Conservation (phyloP, 1,140 invertebrate species). For the Aculops lycopersici region DNA sequence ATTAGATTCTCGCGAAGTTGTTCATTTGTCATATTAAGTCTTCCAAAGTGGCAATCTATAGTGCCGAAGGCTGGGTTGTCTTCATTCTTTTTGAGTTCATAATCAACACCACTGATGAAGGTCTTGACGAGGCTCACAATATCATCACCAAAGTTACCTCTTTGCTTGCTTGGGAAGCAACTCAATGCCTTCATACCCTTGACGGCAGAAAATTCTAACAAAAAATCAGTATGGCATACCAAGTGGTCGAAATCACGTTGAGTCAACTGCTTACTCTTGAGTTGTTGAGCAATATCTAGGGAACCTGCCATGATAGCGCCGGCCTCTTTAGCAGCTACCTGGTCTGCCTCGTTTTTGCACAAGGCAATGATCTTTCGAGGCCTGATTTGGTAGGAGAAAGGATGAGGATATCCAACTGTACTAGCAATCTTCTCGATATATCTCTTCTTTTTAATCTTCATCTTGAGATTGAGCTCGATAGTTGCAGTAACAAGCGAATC, state of each 20-base stretch:
- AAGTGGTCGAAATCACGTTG: constrained; percentile 34
- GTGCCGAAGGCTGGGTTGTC: constrained; percentile 30
- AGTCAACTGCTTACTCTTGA: constrained; percentile 27
- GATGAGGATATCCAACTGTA: constrained; percentile 8
- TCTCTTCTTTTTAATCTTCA: constrained; percentile 17
- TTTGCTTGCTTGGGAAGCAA: constrained; percentile 28
- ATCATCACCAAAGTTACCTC: constrained; percentile 28
- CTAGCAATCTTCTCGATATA: constrained; percentile 8
- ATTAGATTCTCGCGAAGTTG: constrained; percentile 34
- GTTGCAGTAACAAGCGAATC: constrained; percentile 26
- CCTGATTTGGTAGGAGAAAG: constrained; percentile 4
- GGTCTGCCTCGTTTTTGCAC: constrained; percentile 9
- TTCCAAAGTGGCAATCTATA: constrained; percentile 27
- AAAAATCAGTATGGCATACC: constrained; percentile 36
- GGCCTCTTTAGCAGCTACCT: constrained; percentile 8
- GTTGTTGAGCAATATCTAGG: constrained; percentile 8
- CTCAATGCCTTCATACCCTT: constrained; percentile 35
- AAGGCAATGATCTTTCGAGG: constrained; percentile 9
- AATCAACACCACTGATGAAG: constrained; percentile 30
- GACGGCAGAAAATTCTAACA: constrained; percentile 33
- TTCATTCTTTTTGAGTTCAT: constrained; percentile 26
- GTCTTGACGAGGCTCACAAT: constrained; percentile 24
- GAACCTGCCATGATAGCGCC: constrained; percentile 9
- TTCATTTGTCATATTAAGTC: constrained; percentile 32
- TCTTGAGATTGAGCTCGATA: constrained; percentile 37